Conservation (phyloP, 2,113 vertebrate genomes). For the Rhipidura dahli region DNA sequence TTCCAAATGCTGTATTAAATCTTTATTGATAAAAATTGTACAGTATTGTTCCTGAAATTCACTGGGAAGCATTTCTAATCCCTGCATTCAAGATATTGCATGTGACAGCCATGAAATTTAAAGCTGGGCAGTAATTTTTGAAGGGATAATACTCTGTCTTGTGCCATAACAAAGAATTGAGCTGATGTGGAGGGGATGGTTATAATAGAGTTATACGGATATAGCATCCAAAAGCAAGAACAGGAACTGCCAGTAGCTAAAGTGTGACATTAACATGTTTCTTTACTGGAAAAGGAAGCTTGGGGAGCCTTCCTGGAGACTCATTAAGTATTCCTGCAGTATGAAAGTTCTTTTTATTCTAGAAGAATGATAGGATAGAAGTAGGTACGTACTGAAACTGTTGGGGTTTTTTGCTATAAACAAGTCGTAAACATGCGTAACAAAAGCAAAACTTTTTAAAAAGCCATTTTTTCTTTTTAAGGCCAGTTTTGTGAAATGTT, state of each 20-base stretch:
- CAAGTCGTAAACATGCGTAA: not conserved
- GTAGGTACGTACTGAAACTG: not conserved
- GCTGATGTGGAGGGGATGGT: not conserved
- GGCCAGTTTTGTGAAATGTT: not conserved
- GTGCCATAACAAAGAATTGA: not conserved
- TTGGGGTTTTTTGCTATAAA: not conserved
- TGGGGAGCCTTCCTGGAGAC: not conserved
- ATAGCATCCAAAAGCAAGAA: not conserved
- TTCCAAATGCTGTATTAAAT: not conserved
- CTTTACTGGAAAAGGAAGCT: not conserved
- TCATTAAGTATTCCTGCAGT: not conserved
- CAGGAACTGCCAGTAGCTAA: not conserved
- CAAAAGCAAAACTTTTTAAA: not conserved
- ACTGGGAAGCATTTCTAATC: not conserved
- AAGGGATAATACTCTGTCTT: not conserved
- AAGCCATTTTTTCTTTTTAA: not conserved
- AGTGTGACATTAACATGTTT: not conserved
- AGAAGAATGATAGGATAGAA: not conserved
- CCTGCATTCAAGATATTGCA: not conserved
- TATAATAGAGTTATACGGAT: not conserved
- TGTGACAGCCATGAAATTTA: constrained; percentile 20
- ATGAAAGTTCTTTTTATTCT: not conserved
- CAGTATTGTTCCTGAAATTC: not conserved
- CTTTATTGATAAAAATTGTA: not conserved
- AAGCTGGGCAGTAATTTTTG: constrained; percentile 12